Base-by-base conservation (phyloP, 2,888 invertebrate species). In the Eubasilissa splendida region DNA sequence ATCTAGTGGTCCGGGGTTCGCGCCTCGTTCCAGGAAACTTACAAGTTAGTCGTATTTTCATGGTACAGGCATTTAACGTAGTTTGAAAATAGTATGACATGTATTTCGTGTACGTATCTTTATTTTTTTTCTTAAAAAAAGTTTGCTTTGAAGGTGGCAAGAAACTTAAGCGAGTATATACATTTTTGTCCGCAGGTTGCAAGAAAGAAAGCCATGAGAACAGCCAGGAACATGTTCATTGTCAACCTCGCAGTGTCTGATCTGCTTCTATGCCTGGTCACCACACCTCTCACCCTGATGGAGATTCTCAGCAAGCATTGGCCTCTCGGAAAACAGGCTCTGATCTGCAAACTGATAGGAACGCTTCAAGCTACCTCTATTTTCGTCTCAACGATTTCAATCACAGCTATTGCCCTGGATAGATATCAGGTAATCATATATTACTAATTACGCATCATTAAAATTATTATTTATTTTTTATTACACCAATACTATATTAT, bases 301-400 rank as follows among this genome's bases (percentile, higher is more conserved):
- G 96, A 97, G 87, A 93, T 97, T 63, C 89, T 96, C 73, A 94
- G 95, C 73, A 95, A 94, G 87, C 95, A 95, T 87, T 98, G 97
- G 96, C 95, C 96, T 0, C 90, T 97, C 63, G 97, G 97, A 11
- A 92, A 94, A 85, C 93, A 95, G 88, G 93, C 92, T 3, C 91
- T 94, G 84, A 89, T 95, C 77, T 98, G 98, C 88, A 97, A 97
- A 88, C 92, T 96, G 84, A 95, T 96, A 84, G 96, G 96, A 0
- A 94, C 95, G 82, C 92, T 97, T 71, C 97, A 97, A 87, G 97
- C 96, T 0, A 95, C 95, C 83, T 97, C 96, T 85, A 96, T 97
- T 85, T 98, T 97, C 87, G 97, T 98, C 0, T 97, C 97, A 0
- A 97, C 97, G 0, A 96, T 98, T 86, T 96, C 96, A 84, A 98